Evolutionary conservation across 2,888 invertebrate genomes (phyloP), one percentile per base, ranked within the genome.

Genomic region (Melitaea athalia): DNA sequence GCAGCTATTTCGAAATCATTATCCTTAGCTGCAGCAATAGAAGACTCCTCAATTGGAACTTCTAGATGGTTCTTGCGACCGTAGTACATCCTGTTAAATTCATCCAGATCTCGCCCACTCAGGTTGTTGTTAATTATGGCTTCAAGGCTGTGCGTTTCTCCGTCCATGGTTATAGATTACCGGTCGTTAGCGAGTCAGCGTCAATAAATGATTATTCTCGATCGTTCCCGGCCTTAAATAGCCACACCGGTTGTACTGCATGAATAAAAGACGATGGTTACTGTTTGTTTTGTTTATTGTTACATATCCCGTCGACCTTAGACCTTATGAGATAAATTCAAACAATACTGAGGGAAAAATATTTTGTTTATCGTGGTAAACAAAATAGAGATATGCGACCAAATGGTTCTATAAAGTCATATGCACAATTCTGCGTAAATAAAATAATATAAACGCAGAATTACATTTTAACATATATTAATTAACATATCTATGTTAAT

Each of bases 1-100:
- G 90, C 88, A 6, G 92, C 89, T 52, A 92, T 83, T 71, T 92
- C 92, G 67, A 92, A 95, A 74, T 95, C 89, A 69, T 94, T 89
- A 24, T 94, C 87, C 45, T 91, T 85, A 0, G 96, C 95, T 49
- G 95, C 87, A 10, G 91, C 83, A 43, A 87, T 74, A 0, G 95
- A 94, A 17, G 92, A 83, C 0, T 91, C 92, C 72, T 92, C 91
- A 0, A 92, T 70, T 60, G 85, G 81, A 5, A 91, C 77, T 80
- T 90, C 91, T 42, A 82, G 81, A 71, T 90, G 84, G 60, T 89
- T 79, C 70, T 83, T 88, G 67, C 89, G 84, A 67, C 92, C 92
- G 68, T 86, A 92, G 75, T 92, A 86, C 70, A 92, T 92, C 68
- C 92, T 84, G 78, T 92, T 92, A 76, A 91, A 92, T 75, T 92